Evolutionary conservation across 2,113 vertebrate species (phyloP).

Genomic region (Girardinichthys multiradiatus): DNA sequence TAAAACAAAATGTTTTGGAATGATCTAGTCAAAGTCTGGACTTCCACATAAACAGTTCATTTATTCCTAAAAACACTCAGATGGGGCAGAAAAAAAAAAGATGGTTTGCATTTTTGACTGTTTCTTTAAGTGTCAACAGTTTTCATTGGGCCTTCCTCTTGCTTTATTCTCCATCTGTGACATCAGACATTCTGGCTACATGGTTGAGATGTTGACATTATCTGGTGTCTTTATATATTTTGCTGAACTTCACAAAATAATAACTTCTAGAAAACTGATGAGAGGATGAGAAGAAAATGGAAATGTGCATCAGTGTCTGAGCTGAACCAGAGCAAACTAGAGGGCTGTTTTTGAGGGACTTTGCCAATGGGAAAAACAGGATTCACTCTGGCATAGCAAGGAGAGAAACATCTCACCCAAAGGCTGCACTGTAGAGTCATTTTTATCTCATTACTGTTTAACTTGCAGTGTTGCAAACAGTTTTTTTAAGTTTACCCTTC

Average conservation of each 20-base stretch:
- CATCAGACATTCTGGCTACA: not conserved
- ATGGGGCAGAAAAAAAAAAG: not conserved
- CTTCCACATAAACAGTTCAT: not conserved
- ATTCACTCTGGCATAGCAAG: conserved; percentile 3
- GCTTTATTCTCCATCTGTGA: not conserved
- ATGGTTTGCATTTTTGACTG: not conserved
- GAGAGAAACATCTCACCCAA: not conserved
- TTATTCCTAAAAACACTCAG: not conserved
- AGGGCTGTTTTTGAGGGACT: not conserved
- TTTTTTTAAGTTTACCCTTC: not conserved
- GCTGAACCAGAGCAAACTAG: not conserved
- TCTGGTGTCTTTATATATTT: not conserved
- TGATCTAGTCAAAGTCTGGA: not conserved
- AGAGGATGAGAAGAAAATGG: not conserved
- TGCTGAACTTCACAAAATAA: too few relatives aligned
- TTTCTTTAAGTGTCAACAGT: not conserved
- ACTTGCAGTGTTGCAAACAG: not conserved
- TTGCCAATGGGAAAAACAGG: not conserved
- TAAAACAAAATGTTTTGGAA: too few relatives aligned
- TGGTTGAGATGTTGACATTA: not conserved
- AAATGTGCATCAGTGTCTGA: not conserved
- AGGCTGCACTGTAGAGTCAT: not conserved
- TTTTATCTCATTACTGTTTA: conserved; percentile 3
- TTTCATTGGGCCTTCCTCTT: not conserved
- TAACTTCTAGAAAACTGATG: too few relatives aligned